Conservation (phyloP, 2,797 vertebrate genomes). For the Pteronotus mesoamericanus region DNA sequence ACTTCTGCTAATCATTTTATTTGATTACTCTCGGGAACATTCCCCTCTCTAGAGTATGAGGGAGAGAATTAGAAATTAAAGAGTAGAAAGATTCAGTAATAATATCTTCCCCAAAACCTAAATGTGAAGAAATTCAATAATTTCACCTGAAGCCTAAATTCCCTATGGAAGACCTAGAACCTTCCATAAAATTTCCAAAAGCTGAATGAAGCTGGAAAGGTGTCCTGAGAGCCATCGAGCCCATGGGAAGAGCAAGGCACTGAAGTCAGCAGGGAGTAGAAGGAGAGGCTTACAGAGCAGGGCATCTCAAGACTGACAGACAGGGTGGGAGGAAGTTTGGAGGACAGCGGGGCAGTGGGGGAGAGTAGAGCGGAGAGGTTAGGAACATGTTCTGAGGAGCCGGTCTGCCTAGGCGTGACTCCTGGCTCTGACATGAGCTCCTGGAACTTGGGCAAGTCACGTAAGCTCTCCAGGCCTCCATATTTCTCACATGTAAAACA, state of each 20-base stretch:
- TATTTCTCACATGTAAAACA: not conserved
- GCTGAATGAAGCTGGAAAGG: not conserved
- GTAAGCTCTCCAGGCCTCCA: not conserved
- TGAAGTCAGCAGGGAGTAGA: not conserved
- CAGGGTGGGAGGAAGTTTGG: not conserved
- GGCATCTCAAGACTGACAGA: not conserved
- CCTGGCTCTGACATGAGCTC: not conserved
- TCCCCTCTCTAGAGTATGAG: not conserved
- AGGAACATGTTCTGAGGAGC: not conserved
- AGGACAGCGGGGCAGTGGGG: not conserved
- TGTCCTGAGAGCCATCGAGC: not conserved
- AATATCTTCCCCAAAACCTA: constrained; percentile 8
- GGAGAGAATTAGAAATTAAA: constrained; percentile 36
- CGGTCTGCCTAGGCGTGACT: not conserved
- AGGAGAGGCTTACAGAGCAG: not conserved
- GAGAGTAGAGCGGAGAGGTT: not conserved
- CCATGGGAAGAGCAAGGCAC: not conserved
- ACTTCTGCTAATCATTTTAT: not conserved
- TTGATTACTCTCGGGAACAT: constrained; percentile 23
- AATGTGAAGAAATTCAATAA: constrained; percentile 16
- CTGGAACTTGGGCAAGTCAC: not conserved
- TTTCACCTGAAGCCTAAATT: not conserved
- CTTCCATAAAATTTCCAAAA: not conserved
- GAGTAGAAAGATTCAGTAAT: constrained; percentile 29
- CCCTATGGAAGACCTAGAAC: not conserved